Conservation (phyloP, 2,888 invertebrate species). For the Epinotia bilunana region DNA sequence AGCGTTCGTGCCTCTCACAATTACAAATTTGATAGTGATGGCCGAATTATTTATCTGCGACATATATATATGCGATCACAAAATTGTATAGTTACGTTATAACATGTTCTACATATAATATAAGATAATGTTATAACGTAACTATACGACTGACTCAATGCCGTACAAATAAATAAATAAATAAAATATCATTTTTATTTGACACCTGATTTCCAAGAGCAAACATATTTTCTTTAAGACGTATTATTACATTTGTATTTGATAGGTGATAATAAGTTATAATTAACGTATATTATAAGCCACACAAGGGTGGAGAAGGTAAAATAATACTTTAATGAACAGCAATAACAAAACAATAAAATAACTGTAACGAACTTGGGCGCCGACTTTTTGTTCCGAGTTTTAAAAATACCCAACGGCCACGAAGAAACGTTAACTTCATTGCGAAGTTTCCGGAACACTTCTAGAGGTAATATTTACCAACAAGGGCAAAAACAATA, state of each 20-base stretch:
- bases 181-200: too few relatives aligned
- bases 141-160: too few relatives aligned
- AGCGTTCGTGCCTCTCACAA: not conserved
- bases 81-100: too few relatives aligned
- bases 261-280: not conserved
- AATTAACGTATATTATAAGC: not conserved
- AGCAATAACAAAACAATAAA: conserved; percentile 40
- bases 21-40: not conserved
- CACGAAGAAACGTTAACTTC: conserved; percentile 22
- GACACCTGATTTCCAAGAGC: too few relatives aligned
- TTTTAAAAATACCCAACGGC: conserved; percentile 39
- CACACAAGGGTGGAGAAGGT: not conserved
- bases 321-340: conserved; percentile 18
- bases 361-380: conserved; percentile 33
- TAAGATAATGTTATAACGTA: too few relatives aligned
- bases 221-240: too few relatives aligned
- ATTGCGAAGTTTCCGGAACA: conserved; percentile 24
- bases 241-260: not conserved
- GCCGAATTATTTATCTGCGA: not conserved
- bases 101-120: too few relatives aligned
- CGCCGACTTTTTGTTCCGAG: conserved; percentile 41
- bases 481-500: conserved; percentile 33
- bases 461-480: conserved; percentile 29
- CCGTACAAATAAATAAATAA: too few relatives aligned
- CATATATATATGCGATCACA: not conserved